Conservation (phyloP, 2,797 vertebrate genomes). For the Muscicapa striata region DNA sequence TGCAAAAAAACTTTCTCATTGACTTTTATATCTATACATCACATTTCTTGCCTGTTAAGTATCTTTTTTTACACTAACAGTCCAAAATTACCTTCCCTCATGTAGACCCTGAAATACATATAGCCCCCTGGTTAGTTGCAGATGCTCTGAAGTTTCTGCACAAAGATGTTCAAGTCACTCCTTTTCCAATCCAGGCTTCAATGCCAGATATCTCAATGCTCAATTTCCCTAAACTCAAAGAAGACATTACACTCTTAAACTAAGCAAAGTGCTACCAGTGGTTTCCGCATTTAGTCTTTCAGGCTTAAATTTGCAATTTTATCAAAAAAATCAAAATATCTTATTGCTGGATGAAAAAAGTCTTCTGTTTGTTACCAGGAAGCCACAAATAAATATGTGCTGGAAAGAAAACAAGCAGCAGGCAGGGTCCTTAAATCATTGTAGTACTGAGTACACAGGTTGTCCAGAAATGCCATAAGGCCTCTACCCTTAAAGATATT, state of each 20-base stretch:
- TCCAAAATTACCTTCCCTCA: not conserved
- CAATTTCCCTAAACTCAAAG: not conserved
- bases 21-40: not conserved
- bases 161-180: not conserved
- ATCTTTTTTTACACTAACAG: not conserved
- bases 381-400: not conserved
- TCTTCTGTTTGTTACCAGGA: not conserved
- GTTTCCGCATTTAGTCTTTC: not conserved
- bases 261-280: not conserved
- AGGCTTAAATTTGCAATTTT: not conserved
- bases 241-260: not conserved
- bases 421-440: not conserved
- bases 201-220: not conserved
- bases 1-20: not conserved
- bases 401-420: not conserved
- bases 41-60: not conserved
- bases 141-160: not conserved
- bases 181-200: not conserved
- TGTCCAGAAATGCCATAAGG: not conserved
- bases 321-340: not conserved
- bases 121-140: not conserved
- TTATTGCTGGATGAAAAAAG: not conserved
- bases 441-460: not conserved
- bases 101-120: not conserved
- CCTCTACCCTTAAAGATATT: not conserved